Conservation (phyloP, 1,140 invertebrate genomes). For the Dolichoris vasculosae region DNA sequence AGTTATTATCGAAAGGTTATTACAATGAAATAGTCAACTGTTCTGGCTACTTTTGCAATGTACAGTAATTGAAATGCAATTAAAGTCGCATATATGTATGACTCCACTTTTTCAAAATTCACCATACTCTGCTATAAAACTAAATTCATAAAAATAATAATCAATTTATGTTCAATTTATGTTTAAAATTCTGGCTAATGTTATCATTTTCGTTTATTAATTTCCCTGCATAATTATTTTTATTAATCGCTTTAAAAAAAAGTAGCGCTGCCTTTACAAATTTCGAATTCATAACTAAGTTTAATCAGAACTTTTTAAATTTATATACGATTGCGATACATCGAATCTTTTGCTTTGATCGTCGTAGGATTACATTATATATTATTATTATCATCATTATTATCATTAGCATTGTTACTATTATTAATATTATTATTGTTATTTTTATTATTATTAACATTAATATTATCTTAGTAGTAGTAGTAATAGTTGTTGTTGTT, state of each 20-base stretch:
- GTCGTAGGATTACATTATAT: conserved; percentile 15
- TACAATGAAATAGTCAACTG: conserved; percentile 60
- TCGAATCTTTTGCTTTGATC: conserved; percentile 27
- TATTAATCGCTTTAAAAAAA: conserved; percentile 6
- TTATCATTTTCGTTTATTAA: background rate
- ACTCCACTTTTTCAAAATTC: conserved; percentile 19
- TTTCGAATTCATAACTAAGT: conserved; percentile 29
- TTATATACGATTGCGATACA: conserved; percentile 23
- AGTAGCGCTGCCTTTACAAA: conserved; percentile 19
- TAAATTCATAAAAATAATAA: conserved; percentile 52
- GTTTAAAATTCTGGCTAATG: conserved; percentile 12
- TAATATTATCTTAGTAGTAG: no score
- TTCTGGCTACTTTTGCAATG: conserved; percentile 72
- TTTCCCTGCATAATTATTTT: conserved; percentile 2
- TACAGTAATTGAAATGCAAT: conserved; percentile 60
- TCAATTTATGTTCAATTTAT: conserved; percentile 49
- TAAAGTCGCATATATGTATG: background rate
- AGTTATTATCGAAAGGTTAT: conserved; percentile 4
- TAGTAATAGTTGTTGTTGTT: background rate
- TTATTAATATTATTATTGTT: background rate
- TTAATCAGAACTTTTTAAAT: conserved; percentile 9
- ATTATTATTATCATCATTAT: background rate
- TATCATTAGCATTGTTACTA: background rate
- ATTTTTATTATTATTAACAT: background rate
- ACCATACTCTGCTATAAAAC: conserved; percentile 36